Evolutionary conservation across 2,797 vertebrate species (phyloP).

Genomic region (Myotis planiceps): DNA sequence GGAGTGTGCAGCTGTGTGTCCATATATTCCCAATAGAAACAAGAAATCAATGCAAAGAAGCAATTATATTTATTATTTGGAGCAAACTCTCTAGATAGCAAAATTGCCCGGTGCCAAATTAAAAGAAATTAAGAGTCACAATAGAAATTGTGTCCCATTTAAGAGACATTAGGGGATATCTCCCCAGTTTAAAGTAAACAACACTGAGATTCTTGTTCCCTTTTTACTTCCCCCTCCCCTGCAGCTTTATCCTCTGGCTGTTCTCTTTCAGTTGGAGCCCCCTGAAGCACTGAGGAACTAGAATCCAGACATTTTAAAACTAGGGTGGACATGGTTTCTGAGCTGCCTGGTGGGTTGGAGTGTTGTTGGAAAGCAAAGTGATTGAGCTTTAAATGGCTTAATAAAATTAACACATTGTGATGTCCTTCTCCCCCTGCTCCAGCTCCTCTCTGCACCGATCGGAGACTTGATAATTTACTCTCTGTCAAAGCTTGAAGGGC

Average conservation of each 20-base stretch:
- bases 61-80: constrained; percentile 67
- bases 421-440: background rate
- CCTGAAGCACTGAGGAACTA: background rate
- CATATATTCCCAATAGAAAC: constrained; percentile 56
- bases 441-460: background rate
- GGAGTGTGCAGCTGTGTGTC: background rate
- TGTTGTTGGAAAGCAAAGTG: constrained; percentile 55
- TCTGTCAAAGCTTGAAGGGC: constrained; percentile 14
- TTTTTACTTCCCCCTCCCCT: background rate
- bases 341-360: background rate
- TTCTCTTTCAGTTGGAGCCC: background rate
- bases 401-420: constrained; percentile 36
- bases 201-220: background rate
- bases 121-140: constrained; percentile 55
- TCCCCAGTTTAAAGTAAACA: constrained; percentile 11
- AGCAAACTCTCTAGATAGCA: constrained; percentile 69
- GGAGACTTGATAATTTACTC: constrained; percentile 22
- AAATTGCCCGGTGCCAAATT: constrained; percentile 63
- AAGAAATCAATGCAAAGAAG: constrained; percentile 67
- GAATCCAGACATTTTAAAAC: background rate
- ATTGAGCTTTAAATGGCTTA: constrained; percentile 47
- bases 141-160: constrained; percentile 15
- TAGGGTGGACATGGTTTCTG: background rate
- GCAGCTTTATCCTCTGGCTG: background rate
- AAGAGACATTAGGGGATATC: background rate